Evolutionary conservation across 1,140 invertebrate genomes (phyloP).

Genomic region (Adelges cooleyi): DNA sequence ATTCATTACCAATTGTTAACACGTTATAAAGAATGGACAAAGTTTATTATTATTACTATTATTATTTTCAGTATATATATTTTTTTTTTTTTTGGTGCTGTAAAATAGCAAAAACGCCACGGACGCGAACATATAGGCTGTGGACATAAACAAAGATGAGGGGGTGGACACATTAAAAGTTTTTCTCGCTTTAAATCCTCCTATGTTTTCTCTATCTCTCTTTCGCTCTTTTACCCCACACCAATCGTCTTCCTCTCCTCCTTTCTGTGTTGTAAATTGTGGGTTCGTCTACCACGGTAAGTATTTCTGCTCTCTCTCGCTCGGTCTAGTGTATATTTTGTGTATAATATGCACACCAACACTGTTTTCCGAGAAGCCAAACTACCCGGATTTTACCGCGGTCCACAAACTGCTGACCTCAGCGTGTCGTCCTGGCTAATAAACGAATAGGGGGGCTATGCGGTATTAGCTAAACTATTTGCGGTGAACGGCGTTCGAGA

Average conservation of each 20-base stretch:
- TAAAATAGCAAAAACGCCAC: neutral
- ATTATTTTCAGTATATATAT: no score
- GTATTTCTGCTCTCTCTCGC: neutral
- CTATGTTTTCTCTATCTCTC: no score
- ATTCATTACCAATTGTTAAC: slow-evolving; percentile 11
- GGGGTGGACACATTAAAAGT: neutral
- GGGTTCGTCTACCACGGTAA: neutral
- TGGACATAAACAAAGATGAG: no score
- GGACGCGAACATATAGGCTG: neutral
- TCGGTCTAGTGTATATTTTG: neutral
- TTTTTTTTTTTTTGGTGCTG: neutral
- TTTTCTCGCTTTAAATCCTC: neutral
- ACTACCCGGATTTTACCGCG: neutral
- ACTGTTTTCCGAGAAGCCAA: neutral
- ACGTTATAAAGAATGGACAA: neutral
- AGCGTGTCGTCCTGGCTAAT: no score
- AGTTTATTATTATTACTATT: slow-evolving; percentile 6
- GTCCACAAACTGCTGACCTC: no score
- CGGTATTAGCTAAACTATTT: neutral
- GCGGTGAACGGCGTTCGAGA: neutral
- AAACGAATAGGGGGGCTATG: neutral
- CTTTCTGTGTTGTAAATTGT: no score
- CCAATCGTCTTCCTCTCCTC: no score
- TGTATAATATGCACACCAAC: neutral
- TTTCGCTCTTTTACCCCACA: no score